Conservation (phyloP, 2,888 invertebrate species). For the Bombylius major region DNA sequence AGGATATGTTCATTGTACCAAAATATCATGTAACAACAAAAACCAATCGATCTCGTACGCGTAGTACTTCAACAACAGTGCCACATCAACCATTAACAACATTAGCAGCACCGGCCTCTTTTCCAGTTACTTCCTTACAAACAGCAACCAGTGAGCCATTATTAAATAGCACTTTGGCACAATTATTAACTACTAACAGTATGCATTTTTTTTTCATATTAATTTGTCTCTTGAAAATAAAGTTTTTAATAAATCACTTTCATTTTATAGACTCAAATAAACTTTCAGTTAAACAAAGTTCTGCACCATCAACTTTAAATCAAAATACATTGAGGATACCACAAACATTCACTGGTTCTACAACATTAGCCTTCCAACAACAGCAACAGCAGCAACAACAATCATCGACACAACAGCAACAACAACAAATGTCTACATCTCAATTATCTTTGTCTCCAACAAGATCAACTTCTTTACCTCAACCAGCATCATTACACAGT, state of each 20-base stretch:
- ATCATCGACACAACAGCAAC: slow-evolving; percentile 13
- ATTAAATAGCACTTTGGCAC: slow-evolving; percentile 66
- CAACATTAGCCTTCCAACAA: slow-evolving; percentile 3
- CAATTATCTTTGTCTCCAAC: slow-evolving; percentile 25
- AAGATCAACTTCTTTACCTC: slow-evolving; percentile 30
- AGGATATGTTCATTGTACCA: slow-evolving; percentile 32
- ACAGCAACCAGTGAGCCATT: slow-evolving; percentile 67
- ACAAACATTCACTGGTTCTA: slow-evolving; percentile 13
- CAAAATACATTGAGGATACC: slow-evolving; percentile 2
- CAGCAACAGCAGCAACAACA: slow-evolving; percentile 20
- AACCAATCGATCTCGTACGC: slow-evolving; percentile 9
- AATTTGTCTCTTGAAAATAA: neutral
- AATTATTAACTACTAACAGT: slow-evolving; percentile 51
- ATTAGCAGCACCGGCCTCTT: neutral
- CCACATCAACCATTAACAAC: slow-evolving; percentile 9
- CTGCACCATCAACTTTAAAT: slow-evolving; percentile 27
- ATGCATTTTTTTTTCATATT: neutral
- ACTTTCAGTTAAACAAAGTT: slow-evolving; percentile 17
- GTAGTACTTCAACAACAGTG: slow-evolving; percentile 15
- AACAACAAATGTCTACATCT: slow-evolving; percentile 16
- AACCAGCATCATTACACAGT: slow-evolving; percentile 25
- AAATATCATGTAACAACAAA: slow-evolving; percentile 27
- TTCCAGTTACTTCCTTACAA: slow-evolving; percentile 43
- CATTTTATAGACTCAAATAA: slow-evolving; percentile 3
- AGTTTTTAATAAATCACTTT: neutral